Evolutionary conservation across 1,140 invertebrate species (phyloP).

Genomic region (Dolichoris vasculosae): DNA sequence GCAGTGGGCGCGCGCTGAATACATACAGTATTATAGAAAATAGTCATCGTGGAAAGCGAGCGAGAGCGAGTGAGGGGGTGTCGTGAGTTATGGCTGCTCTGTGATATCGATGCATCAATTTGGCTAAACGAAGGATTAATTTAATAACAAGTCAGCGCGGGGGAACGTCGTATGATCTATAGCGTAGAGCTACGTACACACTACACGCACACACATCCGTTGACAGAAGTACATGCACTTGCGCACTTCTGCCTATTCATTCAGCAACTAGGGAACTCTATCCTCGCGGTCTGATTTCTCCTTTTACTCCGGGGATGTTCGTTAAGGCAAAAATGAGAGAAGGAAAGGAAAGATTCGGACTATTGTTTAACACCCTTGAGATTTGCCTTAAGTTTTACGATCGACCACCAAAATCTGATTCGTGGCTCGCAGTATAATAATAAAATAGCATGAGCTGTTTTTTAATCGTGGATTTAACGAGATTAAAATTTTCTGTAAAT

Average conservation of each 20-base stretch:
- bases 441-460: not conserved
- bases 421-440: not conserved
- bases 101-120: slow-evolving; percentile 76
- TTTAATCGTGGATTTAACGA: not conserved
- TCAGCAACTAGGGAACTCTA: not conserved
- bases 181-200: not conserved
- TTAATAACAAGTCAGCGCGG: slow-evolving; percentile 72
- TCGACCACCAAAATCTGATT: not conserved
- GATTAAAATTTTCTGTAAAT: not conserved
- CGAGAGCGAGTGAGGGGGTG: slow-evolving; percentile 60
- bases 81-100: slow-evolving; percentile 74
- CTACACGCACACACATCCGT: not conserved
- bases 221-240: not conserved
- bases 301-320: not conserved
- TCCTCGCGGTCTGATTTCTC: not conserved
- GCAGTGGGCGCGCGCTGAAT: slow-evolving; percentile 43
- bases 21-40: slow-evolving; percentile 41
- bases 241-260: slow-evolving; percentile 18
- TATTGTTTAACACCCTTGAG: too few species aligned
- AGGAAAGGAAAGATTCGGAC: not conserved
- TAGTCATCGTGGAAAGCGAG: slow-evolving; percentile 30
- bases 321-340: not conserved
- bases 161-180: slow-evolving; percentile 32
- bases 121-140: slow-evolving; percentile 76
- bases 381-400: not conserved